These are phyloP conservation scores for Myoxocephalus aenaeus DNA, from an alignment of 2,797 vertebrate genomes.

Conservation along the genomic window DNA sequence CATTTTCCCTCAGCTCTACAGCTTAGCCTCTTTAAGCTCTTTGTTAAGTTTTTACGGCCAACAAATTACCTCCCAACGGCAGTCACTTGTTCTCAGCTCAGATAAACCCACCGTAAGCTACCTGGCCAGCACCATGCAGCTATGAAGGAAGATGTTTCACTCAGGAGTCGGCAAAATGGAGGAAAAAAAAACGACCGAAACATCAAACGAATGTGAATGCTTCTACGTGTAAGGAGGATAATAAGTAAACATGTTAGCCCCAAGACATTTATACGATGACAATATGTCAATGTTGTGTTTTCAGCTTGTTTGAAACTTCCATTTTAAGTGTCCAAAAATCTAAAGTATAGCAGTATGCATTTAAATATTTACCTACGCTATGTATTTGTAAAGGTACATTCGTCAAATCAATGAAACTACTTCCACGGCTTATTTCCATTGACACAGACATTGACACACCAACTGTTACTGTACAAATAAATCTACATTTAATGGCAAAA, in stretches of 20 bases:
- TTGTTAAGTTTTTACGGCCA: background rate
- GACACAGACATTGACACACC: background rate
- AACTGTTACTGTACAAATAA: background rate
- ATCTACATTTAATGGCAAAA: background rate
- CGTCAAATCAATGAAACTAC: background rate
- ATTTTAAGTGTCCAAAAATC: background rate
- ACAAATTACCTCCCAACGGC: background rate
- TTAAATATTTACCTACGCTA: background rate
- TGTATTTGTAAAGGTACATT: background rate
- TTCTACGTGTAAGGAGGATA: background rate
- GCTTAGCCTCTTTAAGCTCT: background rate
- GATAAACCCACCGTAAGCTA: background rate
- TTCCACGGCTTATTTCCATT: background rate
- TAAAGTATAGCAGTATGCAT: background rate
- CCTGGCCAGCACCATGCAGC: background rate
- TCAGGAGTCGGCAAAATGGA: no score
- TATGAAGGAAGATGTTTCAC: background rate
- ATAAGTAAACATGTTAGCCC: background rate
- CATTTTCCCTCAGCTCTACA: background rate
- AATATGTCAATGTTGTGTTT: background rate
- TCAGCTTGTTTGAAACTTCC: background rate
- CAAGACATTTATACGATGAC: background rate
- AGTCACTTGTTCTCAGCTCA: background rate
- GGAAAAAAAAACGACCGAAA: background rate
- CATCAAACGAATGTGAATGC: background rate